A percentile compares a stretch with the other conserved stretches of the same genome.
Evolutionary conservation across 2,797 vertebrate genomes (phyloP).

Genomic region (Argya squamiceps): DNA sequence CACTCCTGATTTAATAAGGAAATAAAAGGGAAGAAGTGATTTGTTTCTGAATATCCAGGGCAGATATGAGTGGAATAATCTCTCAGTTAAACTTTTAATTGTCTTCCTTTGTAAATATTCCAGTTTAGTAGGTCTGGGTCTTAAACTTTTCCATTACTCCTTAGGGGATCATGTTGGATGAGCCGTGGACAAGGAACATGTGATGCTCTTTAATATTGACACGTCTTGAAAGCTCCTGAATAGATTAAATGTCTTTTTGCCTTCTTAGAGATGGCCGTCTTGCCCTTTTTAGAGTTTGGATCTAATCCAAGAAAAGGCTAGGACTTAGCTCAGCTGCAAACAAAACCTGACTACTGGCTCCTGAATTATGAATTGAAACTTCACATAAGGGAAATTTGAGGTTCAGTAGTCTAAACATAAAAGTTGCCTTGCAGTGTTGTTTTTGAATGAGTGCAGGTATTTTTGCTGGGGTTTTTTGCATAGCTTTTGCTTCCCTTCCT

Average conservation of each 20-base stretch:
- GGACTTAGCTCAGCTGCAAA: not conserved
- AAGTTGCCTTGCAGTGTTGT: not conserved
- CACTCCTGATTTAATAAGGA: not conserved
- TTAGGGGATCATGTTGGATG: not conserved
- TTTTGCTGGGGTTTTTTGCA: not conserved
- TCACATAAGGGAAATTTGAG: not conserved
- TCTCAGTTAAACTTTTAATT: not conserved
- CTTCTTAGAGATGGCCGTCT: not conserved
- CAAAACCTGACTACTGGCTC: not conserved
- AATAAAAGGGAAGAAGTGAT: not conserved
- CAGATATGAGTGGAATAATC: not conserved
- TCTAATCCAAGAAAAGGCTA: not conserved
- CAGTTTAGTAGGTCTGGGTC: not conserved
- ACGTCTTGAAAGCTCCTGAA: not conserved
- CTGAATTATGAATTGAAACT: conserved; percentile 18
- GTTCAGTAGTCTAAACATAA: not conserved
- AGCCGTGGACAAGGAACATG: not conserved
- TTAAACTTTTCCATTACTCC: not conserved
- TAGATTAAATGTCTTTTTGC: not conserved
- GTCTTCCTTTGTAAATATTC: not conserved
- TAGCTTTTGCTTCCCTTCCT: conserved; percentile 17
- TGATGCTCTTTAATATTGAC: not conserved
- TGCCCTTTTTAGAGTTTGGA: not conserved
- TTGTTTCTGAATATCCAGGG: not conserved
- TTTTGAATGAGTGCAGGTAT: conserved; percentile 1